Evolutionary conservation across 2,888 invertebrate genomes (phyloP), one percentile per base, ranked within the genome.

Genomic region (Argyra leucocephala): DNA sequence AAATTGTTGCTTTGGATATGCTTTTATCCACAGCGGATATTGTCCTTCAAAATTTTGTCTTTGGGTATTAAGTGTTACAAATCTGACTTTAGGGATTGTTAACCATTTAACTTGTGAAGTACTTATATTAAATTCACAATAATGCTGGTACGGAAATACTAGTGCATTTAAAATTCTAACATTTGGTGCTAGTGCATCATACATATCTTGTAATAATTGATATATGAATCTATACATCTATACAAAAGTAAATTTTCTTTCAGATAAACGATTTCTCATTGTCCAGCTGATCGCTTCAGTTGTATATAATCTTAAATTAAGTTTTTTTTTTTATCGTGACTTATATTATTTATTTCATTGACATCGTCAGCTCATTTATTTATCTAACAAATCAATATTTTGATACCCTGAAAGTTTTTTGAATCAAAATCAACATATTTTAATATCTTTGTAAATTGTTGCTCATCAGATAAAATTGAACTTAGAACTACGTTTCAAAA

Each of bases 311-410:
- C 84, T 81, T 5, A 82, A 74, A 81, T 89, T 94, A 68, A 90
- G 83, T 0, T 88, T 69, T 67, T 84, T 64, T 85, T 83, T 0
- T 88, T 69, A 67, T 73, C 72, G 1, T 71, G 70, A 57, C 72
- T 85, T 81, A 96, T 86, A 6, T 83, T 77, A 22, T 87, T 82
- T 58, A 96, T 96, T 64, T 96, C 94, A 74, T 90, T 89, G 0
- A 98, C 98, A 81, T 98, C 97, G 1, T 97, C 97, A 3, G 97
- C 96, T 62, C 97, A n/a, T n/a, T n/a, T n/a, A 97, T 64, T 97
- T 83, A 81, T 97, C 96, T 62, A 96, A 82, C 58, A 89, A 75
- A 10, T 85, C 80, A 65, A 82, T 75, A 68, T 70, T 73, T 66
- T 75, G 72, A 62, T 63, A 61, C 26, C 63, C 68, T 15, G 66